Evolutionary conservation across 2,888 invertebrate species (phyloP).

Genomic region (Thereva unica): DNA sequence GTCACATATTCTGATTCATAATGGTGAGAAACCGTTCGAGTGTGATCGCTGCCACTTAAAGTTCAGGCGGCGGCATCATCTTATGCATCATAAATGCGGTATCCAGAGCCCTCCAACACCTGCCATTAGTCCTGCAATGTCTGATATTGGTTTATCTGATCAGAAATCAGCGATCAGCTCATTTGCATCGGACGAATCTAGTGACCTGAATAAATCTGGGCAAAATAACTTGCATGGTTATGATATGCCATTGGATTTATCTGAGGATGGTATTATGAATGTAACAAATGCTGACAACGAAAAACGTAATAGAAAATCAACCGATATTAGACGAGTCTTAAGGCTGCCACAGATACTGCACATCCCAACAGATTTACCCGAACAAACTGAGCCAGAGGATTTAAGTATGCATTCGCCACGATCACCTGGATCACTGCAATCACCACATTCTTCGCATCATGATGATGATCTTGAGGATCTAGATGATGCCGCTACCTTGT

Average conservation of each 20-base stretch:
- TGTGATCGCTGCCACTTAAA: constrained; percentile 79
- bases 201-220: constrained; percentile 43
- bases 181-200: constrained; percentile 53
- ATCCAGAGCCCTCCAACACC: constrained; percentile 55
- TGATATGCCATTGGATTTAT: constrained; percentile 59
- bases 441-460: constrained; percentile 59
- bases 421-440: constrained; percentile 52
- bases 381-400: constrained; percentile 91
- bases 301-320: constrained; percentile 57
- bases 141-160: constrained; percentile 47
- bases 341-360: constrained; percentile 56
- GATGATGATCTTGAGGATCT: constrained; percentile 63
- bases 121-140: constrained; percentile 47
- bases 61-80: constrained; percentile 84
- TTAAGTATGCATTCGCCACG: constrained; percentile 69
- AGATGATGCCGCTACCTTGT: constrained; percentile 62
- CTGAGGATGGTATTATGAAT: constrained; percentile 56
- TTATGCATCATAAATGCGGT: constrained; percentile 82
- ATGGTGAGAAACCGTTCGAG: constrained; percentile 86
- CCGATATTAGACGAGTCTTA: constrained; percentile 62
- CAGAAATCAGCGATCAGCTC: constrained; percentile 54
- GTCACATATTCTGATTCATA: constrained; percentile 86
- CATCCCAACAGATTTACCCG: constrained; percentile 62
- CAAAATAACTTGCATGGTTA: constrained; percentile 27
- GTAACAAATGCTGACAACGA: constrained; percentile 49